Evolutionary conservation across 2,797 vertebrate genomes (phyloP).

Genomic region (Spinus pinus): DNA sequence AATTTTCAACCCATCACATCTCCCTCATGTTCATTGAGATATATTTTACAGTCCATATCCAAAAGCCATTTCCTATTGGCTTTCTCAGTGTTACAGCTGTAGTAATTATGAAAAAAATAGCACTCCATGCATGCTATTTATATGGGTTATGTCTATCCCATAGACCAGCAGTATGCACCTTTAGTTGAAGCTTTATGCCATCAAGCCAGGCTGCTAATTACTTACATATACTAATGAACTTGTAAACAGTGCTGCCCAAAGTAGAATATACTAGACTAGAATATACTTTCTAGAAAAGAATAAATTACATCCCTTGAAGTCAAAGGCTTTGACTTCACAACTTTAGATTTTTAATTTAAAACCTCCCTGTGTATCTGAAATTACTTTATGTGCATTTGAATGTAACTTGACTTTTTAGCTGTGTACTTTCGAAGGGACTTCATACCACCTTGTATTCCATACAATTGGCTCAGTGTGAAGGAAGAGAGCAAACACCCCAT

Average conservation of each 20-base stretch:
- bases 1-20: neutral
- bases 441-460: neutral
- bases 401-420: neutral
- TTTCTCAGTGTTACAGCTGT: neutral
- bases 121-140: neutral
- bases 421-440: neutral
- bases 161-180: neutral
- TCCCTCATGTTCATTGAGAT: neutral
- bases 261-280: neutral
- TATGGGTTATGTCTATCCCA: neutral
- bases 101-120: neutral
- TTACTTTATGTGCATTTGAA: neutral
- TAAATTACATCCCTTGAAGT: neutral
- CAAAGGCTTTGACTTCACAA: neutral
- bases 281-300: neutral
- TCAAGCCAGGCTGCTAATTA: neutral
- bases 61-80: neutral
- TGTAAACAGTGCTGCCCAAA: neutral
- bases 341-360: neutral
- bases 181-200: neutral
- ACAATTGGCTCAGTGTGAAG: neutral
- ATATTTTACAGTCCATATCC: neutral
- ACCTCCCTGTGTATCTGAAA: neutral
- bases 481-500: neutral
- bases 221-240: neutral